Evolutionary conservation across 2,113 vertebrate species (phyloP).

Genomic region (Chroicocephalus ridibundus): DNA sequence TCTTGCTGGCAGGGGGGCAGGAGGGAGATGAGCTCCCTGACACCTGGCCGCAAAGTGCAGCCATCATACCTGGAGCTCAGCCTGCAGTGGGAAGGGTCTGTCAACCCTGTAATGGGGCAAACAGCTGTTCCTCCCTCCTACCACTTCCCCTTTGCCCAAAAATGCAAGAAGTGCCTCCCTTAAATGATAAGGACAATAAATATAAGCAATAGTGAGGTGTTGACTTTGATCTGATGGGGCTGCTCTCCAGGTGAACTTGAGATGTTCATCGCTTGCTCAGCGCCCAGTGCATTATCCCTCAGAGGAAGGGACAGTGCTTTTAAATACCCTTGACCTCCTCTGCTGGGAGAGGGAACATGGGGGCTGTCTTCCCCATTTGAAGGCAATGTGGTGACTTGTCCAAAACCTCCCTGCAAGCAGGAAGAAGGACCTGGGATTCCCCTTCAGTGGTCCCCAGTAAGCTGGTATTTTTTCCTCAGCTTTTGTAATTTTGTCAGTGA

Average conservation of each 20-base stretch:
- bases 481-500: neutral
- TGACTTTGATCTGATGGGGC: neutral
- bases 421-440: neutral
- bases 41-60: neutral
- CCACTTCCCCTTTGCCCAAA: neutral
- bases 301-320: neutral
- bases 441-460: neutral
- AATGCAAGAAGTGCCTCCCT: neutral
- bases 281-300: rapidly evolving
- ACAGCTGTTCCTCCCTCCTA: neutral
- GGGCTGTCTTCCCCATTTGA: neutral
- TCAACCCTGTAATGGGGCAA: rapidly evolving
- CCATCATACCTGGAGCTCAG: rapidly evolving
- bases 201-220: neutral
- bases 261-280: neutral
- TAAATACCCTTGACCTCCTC: neutral
- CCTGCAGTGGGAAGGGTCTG: rapidly evolving
- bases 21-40: neutral
- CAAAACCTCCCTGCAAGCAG: neutral
- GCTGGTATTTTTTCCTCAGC: neutral
- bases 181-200: neutral
- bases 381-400: neutral
- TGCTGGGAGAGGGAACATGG: neutral
- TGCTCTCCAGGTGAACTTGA: neutral
- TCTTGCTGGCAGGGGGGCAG: neutral